These are phyloP conservation scores for Trachelus iudaicus DNA, from an alignment of 2,888 invertebrate species.

Conservation along the genomic window DNA sequence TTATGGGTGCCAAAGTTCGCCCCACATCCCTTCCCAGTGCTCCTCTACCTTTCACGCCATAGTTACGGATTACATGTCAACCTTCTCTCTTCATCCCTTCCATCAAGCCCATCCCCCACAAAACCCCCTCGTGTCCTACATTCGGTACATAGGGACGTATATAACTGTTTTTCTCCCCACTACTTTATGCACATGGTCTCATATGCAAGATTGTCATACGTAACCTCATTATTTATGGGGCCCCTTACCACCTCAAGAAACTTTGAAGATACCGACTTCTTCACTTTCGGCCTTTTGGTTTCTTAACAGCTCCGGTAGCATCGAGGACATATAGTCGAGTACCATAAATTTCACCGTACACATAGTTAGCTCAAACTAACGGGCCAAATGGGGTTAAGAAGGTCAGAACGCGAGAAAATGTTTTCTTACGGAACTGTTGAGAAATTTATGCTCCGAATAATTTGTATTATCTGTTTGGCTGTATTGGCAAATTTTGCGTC, in stretches of 20 bases:
- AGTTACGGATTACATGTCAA: background rate
- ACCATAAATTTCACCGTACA: conserved; percentile 31
- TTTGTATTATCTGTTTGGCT: background rate
- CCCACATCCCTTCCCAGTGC: background rate
- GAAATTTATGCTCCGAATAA: background rate
- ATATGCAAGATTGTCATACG: background rate
- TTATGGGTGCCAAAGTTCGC: background rate
- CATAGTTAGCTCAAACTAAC: conserved; percentile 30
- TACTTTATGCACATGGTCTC: background rate
- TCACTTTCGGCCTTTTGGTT: background rate
- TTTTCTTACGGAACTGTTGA: background rate
- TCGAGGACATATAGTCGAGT: conserved; percentile 24
- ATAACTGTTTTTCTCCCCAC: background rate
- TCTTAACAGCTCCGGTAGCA: background rate
- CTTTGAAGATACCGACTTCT: background rate
- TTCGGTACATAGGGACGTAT: background rate
- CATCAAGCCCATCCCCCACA: background rate
- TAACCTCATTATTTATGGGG: background rate
- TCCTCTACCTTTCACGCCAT: background rate
- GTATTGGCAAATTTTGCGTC: background rate
- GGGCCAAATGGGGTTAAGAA: conserved; percentile 27
- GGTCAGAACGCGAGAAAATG: background rate
- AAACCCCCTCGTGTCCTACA: background rate
- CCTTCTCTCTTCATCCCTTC: background rate
- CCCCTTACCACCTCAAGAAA: background rate